These are phyloP conservation scores for Oncorhynchus kisutch DNA, from an alignment of 2,113 vertebrate genomes.

Conservation along the genomic window DNA sequence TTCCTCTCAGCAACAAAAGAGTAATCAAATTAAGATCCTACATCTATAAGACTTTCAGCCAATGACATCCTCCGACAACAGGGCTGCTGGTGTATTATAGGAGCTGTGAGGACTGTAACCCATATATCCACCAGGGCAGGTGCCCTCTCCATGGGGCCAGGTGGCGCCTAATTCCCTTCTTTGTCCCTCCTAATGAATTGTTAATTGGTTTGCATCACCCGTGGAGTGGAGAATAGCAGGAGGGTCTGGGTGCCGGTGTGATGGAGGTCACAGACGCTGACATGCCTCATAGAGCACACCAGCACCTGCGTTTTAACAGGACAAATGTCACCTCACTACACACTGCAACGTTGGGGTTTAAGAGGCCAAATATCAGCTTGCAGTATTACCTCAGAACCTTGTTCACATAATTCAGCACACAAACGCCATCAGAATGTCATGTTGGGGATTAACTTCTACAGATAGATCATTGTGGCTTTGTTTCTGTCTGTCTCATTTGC, in stretches of 20 bases:
- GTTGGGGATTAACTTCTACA: neutral
- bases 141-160: slow-evolving; percentile 76
- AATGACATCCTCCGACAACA: slow-evolving; percentile 32
- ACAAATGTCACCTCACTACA: slow-evolving; percentile 31
- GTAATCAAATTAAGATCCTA: too few species aligned
- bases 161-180: slow-evolving; percentile 73
- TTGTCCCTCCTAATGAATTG: slow-evolving; percentile 76
- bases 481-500: neutral
- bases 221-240: slow-evolving; percentile 63
- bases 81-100: slow-evolving; percentile 34
- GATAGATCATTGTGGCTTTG: too few species aligned
- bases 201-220: slow-evolving; percentile 79
- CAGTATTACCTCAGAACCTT: too few species aligned
- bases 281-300: slow-evolving; percentile 28
- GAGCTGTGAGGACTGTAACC: slow-evolving; percentile 52
- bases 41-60: slow-evolving; percentile 8
- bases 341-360: too few species aligned
- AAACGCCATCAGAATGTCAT: too few species aligned
- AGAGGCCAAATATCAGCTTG: too few species aligned
- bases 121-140: slow-evolving; percentile 73
- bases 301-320: slow-evolving; percentile 46
- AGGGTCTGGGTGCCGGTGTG: slow-evolving; percentile 57
- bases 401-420: too few species aligned
- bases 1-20: too few species aligned
- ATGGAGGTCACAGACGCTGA: slow-evolving; percentile 49